Evolutionary conservation across 2,797 vertebrate genomes (phyloP).

Genomic region (Menidia menidia): DNA sequence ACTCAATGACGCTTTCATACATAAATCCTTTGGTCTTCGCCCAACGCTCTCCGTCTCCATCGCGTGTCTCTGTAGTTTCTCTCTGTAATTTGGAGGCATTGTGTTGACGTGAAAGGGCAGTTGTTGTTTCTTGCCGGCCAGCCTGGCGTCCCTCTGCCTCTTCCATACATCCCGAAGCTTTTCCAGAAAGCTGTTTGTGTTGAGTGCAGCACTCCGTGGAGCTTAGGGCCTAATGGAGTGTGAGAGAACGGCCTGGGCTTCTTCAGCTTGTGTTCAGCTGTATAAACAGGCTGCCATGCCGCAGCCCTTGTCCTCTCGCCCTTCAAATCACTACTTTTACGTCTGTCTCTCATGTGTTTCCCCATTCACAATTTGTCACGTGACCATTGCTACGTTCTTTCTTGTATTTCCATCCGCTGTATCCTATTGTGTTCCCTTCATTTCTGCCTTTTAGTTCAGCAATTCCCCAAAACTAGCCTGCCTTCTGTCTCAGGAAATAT

Average conservation of each 20-base stretch:
- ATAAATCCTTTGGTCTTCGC: constrained; percentile 38
- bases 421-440: background rate
- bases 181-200: constrained; percentile 95
- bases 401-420: background rate
- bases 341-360: constrained; percentile 20
- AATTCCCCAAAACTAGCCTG: constrained; percentile 7
- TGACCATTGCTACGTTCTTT: background rate
- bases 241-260: constrained; percentile 92
- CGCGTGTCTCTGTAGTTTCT: constrained; percentile 33
- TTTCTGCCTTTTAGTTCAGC: constrained; percentile 1
- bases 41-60: constrained; percentile 51
- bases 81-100: constrained; percentile 68
- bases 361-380: constrained; percentile 23
- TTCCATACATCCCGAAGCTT: constrained; percentile 82
- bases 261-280: constrained; percentile 99
- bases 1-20: constrained; percentile 9
- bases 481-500: constrained; percentile 9
- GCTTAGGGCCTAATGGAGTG: constrained; percentile 94
- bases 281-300: constrained; percentile 91
- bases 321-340: constrained; percentile 27
- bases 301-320: constrained; percentile 63
- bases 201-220: constrained; percentile 93
- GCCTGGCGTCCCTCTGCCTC: constrained; percentile 71
- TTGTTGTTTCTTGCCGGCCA: constrained; percentile 84
- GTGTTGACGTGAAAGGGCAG: constrained; percentile 81